Base-by-base conservation (phyloP, 2,888 invertebrate genomes). In the Eutolmus rufibarbis region DNA sequence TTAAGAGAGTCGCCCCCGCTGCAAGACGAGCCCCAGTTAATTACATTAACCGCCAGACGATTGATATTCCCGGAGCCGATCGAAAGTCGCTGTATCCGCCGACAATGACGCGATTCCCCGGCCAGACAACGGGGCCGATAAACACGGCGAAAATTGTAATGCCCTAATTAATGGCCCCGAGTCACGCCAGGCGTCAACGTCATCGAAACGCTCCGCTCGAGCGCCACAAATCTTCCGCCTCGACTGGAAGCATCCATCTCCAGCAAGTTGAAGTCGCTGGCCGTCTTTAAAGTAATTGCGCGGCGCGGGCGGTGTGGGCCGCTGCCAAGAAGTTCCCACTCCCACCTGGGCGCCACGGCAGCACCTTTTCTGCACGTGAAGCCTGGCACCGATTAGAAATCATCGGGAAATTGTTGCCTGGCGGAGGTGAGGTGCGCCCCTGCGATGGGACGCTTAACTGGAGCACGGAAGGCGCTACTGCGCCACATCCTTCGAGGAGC, bases 21-120 rank as follows among this genome's bases (percentile, higher is more conserved):
- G 14, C 43, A 51, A 51, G 51, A 51, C 51, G 51, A n/a, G n/a
- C 56, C 34, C 23, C 57, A 19, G 74, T 86, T 86, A 86, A 86
- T 86, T 86, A 74, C 86, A 86, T 86, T 86, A 86, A 86, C 28
- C 43, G 19, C 16, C 46, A 74, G 86, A 43, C 86, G 74, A 86
- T 85, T 74, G 66, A 85, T 74, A 74, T 66, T 23, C 74, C 85
- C 66, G 23, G 74, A 16, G n/a, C 8, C 14, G 76, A 86, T 86
- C 86, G 56, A 56, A 86, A 86, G 86, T 86, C 86, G 77, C 51
- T 86, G 86, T 56, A 5, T 56, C 23, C 43, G 31, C 66, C 76
- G 16, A 86, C 31, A 79, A 51, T 46, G 46, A 31, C 79, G 40
- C 23, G 46, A 51, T 79, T 79, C 37, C 16, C 37, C 31, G 16